A percentile compares a stretch with the other conserved stretches of the same genome.
These are phyloP conservation scores for Beris chalybata DNA, from an alignment of 2,888 invertebrate genomes.

Conservation along the genomic window DNA sequence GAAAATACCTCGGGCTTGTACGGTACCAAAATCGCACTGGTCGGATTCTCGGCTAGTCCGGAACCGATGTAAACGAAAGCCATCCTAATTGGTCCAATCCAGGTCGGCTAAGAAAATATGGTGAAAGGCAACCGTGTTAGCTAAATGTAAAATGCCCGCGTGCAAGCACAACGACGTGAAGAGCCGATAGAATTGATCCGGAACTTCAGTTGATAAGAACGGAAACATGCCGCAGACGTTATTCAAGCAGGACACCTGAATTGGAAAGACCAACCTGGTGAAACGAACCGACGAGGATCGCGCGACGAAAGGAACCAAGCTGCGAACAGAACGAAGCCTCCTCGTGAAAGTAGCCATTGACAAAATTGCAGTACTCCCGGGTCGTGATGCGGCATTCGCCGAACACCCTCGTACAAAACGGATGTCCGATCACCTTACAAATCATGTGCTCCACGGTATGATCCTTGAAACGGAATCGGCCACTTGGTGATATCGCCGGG, in stretches of 20 bases:
- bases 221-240: conserved; percentile 97
- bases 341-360: conserved; percentile 92
- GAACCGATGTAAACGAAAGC: conserved; percentile 92
- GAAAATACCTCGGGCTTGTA: conserved; percentile 96
- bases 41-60: conserved; percentile 94
- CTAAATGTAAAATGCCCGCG: no score
- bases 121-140: conserved; percentile 87
- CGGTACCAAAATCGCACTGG: conserved; percentile 95
- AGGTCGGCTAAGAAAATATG: conserved; percentile 93
- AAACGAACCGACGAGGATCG: no score
- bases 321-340: conserved; percentile 95
- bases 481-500: conserved; percentile 98
- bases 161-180: conserved; percentile 96
- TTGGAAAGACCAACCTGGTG: no score
- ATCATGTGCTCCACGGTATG: conserved; percentile 94
- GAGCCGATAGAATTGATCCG: conserved; percentile 96
- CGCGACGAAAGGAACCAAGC: conserved; percentile 59
- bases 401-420: no score
- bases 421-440: no score
- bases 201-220: conserved; percentile 86
- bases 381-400: conserved; percentile 95
- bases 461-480: conserved; percentile 76
- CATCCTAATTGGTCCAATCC: conserved; percentile 91
- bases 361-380: conserved; percentile 92
- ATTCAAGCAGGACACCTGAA: conserved; percentile 89